Base-by-base conservation (phyloP, 2,113 vertebrate genomes). In the Dipodomys spectabilis region DNA sequence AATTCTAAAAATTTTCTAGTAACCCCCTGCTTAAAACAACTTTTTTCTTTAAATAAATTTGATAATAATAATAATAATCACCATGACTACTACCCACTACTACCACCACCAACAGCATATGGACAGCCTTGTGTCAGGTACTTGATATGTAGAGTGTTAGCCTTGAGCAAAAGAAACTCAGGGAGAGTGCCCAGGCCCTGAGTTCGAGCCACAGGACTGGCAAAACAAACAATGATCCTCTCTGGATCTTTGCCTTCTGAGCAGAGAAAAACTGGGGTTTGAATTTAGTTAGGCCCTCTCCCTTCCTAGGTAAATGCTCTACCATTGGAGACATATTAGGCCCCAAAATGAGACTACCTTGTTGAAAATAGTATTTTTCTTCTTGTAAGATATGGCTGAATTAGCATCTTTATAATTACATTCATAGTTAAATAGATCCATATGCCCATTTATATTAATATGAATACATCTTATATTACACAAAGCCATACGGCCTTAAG, bases 301-400 rank as follows among this genome's bases (percentile, higher is more conserved):
- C 39, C 39, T 39, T 39, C 39, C 39, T 39, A 39, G 39, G 39
- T 39, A 39, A 5, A 39, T 39, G 39, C 39, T 39, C 39, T 39
- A 39, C 5, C 39, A 39, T 5, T 39, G 39, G 39, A 39, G 39
- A 39, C 39, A 39, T 39, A 39, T 39, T 39, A 39, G 39, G 39
- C 39, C 39, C 39, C 39, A 39, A 39, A 39, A 39, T 39, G 39
- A 39, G 18, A 60, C 18, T 11, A 60, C 57, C 11, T 60, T 60
- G 57, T 62, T 86, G 57, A 83, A 92, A 92, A 75, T 79, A 69
- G 86, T 28, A 11, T 44, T 69, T 65, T 82, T 35, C 28, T 62
- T 39, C 53, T 72, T 77, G 25, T 18, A 87, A 79, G 60, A 91
- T 80, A 83, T 20, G 9, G 67, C 44, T 88, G 39, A 80, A 67